Evolutionary conservation across 1,140 invertebrate species (phyloP), one percentile per base, ranked within the genome.

Genomic region (Cotesia glomerata): DNA sequence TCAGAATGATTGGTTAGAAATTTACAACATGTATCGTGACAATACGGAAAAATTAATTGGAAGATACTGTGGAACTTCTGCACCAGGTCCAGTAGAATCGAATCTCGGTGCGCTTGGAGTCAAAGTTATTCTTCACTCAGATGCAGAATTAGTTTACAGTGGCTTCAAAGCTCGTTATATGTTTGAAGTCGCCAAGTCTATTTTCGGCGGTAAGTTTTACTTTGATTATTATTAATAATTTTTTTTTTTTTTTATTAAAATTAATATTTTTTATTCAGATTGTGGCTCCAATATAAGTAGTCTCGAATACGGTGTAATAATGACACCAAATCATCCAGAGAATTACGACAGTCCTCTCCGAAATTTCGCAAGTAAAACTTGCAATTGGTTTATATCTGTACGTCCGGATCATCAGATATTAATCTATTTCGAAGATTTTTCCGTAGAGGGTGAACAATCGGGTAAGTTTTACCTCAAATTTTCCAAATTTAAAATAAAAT

Each of bases 301-400:
- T 72, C 88, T 91, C 75, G 91, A 95, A 80, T 95, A 92, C 77
- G 97, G 97, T 51, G 89, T 92, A 71, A 94, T 97, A 74, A 92
- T 95, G n/a, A 89, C 88, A 68, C 97, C 97, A 70, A 93, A 94
- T 79, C 97, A 92, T 88, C 96, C 96, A 39, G 89, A 91, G 9
- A 92, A 94, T 66, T 98, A 98, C 85, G 92, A 95, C 75, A 91
- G 92, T 35, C 94, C 94, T 0, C 87, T 90, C 5, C 89, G 89
- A 75, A 92, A 92, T 64, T 88, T 92, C 71, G 92, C 94, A 5
- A 94, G 93, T 73, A 92, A 92, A 82, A 93, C 93, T 34, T 98
- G 96, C 86, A 96, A 97, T 87, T 98, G 95, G 95, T 96, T 94
- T 81, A 93, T 98, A 81, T 93, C 90, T 68, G 95, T 95, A 35